These are phyloP conservation scores for Xiphydria camelus DNA, from an alignment of 2,888 invertebrate genomes.

Conservation along the genomic window DNA sequence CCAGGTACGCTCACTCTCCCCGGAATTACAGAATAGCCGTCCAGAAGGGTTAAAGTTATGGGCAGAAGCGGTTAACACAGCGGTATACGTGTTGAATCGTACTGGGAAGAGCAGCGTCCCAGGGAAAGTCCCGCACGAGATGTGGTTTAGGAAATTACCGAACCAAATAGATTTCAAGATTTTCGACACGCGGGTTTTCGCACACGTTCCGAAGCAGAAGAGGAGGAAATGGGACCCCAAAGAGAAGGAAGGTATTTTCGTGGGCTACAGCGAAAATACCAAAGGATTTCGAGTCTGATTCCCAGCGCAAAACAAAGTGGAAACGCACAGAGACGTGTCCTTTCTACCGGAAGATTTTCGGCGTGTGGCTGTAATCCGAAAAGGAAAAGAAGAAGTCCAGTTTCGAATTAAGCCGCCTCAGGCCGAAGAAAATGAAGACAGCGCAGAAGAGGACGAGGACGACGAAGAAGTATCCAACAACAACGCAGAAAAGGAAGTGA, in stretches of 20 bases:
- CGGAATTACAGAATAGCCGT: too few relatives aligned
- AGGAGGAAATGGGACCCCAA: constrained; percentile 26
- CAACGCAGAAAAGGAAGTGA: too few relatives aligned
- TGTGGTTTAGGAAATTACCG: constrained; percentile 12
- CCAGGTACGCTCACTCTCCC: too few relatives aligned
- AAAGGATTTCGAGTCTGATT: constrained; percentile 15
- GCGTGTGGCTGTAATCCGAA: not conserved
- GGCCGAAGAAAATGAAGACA: too few relatives aligned
- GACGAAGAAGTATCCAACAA: too few relatives aligned
- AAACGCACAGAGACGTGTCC: constrained; percentile 11
- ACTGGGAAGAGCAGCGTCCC: constrained; percentile 14
- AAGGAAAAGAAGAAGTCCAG: too few relatives aligned
- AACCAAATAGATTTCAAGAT: constrained; percentile 4
- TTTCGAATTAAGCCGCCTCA: too few relatives aligned
- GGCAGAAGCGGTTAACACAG: constrained; percentile 19
- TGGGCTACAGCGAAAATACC: constrained; percentile 37
- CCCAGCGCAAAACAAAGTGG: constrained; percentile 5
- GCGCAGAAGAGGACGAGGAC: too few relatives aligned
- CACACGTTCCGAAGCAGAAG: constrained; percentile 39
- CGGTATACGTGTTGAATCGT: constrained; percentile 11
- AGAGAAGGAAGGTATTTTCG: constrained; percentile 25
- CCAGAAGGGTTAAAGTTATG: constrained; percentile 17
- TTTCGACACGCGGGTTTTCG: constrained; percentile 29
- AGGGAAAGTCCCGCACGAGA: constrained; percentile 20
- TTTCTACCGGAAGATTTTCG: constrained; percentile 5